Evolutionary conservation across 2,113 vertebrate species (phyloP), one percentile per base, ranked within the genome.

Genomic region (Sphaerodactylus townsendi): DNA sequence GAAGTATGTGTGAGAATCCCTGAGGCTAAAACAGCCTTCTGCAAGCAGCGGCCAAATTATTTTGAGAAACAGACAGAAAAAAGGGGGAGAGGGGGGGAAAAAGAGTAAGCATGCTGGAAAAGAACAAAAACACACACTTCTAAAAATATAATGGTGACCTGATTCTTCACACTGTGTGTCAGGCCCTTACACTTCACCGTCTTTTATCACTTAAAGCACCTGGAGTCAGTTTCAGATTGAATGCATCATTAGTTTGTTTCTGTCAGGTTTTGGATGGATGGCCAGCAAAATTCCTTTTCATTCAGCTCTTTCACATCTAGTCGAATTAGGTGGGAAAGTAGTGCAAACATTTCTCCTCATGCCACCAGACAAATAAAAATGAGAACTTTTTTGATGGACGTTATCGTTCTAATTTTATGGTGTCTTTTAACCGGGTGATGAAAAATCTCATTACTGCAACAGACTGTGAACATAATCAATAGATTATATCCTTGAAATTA

Each of bases 21-120:
- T 90, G 83, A 93, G 96, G 95, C 91, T 2, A 96, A 85, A 91
- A 89, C 94, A 95, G 92, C 91, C 95, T 93, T 93, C 89, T 95
- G 93, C 91, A 91, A 93, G 94, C 94, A 94, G 85, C 76, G 91
- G 95, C 96, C 94, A 89, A 97, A 94, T 95, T 93, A 96, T 95
- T 96, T 92, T 94, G 90, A 95, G 76, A 82, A 92, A 92, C 87
- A 87, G 62, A 56, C 9, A 83, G 25, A 14, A 39, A 68, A 0
- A 69, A 48, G 28, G 64, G 13, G 1, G 28, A 19, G 5, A 5
- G 28, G 19, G 17, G 8, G 23, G 85, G 70, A 73, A 85, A 64
- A 68, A 77, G 46, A 44, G 13, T 37, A 44, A 70, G 8, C 59
- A 44, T 75, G 64, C 78, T 93, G 90, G 85, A 56, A 53, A 92